Evolutionary conservation across 2,888 invertebrate genomes (phyloP), one percentile per base, ranked within the genome.

Genomic region (Xanthorhoe spadicearia): DNA sequence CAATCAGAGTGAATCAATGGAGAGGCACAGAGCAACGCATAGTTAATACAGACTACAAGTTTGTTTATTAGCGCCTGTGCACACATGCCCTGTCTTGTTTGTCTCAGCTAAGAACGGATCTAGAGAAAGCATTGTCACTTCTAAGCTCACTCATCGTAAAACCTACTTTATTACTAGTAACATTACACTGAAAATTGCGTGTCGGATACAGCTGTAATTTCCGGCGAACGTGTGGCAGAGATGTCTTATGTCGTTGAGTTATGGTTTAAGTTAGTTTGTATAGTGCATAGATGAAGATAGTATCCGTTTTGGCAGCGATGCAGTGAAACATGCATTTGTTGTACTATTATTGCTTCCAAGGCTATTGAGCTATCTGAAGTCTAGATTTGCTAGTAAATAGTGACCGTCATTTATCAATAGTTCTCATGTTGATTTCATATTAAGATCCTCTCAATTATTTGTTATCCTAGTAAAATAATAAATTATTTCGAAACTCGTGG

Each of bases 21-120:
- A 46, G 38, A 46, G n/a, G 19, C 18, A 51, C n/a, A 38, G 50
- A 19, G 32, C 50, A 50, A 50, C 13, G 28, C 56, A 51, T 56
- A 51, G 38, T 51, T 62, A 46, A 56, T 51, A 43, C 28, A 3
- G 9, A 38, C 53, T 55, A 38, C 51, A 56, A 51, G 62, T 56
- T 62, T 51, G 51, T 56, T 61, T 62, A 62, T 51, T 56, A 56
- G 56, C 46, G 53, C 43, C 17, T 18, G 54, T 23, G n/a, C 46
- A 62, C 56, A 62, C 62, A 50, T 32, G 50, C 57, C 49, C 28
- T 55, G 55, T 52, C 48, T 18, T 50, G 55, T 61, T 43, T 56
- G 56, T 51, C 23, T n/a, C 18, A 6, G n/a, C 38, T 10, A 10
- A 18, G 38, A 35, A 54, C 46, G 43, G 48, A 49, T 57, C 48